Percentiles rank a stretch among this genome's conserved stretches.
phyloP scores from a whole-genome alignment of 2,113 vertebrate genomes.

The Lathamus discolor region DNA sequence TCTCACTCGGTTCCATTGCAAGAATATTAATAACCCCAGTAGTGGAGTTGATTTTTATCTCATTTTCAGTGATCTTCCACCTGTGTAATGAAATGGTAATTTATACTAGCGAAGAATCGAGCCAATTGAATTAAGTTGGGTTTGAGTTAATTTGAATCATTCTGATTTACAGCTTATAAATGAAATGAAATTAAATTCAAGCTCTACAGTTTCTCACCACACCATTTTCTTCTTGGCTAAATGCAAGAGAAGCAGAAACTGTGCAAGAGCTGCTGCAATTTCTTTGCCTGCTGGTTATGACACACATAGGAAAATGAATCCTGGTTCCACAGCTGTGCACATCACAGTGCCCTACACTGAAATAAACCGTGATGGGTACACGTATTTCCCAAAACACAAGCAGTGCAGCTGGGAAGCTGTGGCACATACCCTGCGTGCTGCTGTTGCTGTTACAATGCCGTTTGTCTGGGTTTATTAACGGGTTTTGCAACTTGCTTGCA shows the following conservation, averaged over 20 bases:
- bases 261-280: background rate
- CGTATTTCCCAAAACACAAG: background rate
- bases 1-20: background rate
- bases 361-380: background rate
- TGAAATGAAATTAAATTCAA: background rate
- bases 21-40: background rate
- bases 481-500: constrained; percentile 47
- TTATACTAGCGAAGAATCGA: background rate
- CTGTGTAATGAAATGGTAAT: constrained; percentile 41
- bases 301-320: background rate
- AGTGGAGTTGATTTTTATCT: background rate
- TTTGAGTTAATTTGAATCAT: background rate
- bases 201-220: background rate
- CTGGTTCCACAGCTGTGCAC: background rate
- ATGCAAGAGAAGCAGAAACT: background rate
- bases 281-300: background rate
- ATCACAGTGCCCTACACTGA: background rate
- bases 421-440: background rate
- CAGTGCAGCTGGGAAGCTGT: background rate
- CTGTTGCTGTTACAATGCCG: background rate
- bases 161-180: background rate
- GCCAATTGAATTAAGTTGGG: background rate
- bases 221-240: background rate
- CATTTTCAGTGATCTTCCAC: constrained; percentile 17
- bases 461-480: background rate